A percentile compares a stretch with the other conserved stretches of the same genome.
phyloP scores from a whole-genome alignment of 2,888 invertebrate species.

The Achlya flavicornis region DNA sequence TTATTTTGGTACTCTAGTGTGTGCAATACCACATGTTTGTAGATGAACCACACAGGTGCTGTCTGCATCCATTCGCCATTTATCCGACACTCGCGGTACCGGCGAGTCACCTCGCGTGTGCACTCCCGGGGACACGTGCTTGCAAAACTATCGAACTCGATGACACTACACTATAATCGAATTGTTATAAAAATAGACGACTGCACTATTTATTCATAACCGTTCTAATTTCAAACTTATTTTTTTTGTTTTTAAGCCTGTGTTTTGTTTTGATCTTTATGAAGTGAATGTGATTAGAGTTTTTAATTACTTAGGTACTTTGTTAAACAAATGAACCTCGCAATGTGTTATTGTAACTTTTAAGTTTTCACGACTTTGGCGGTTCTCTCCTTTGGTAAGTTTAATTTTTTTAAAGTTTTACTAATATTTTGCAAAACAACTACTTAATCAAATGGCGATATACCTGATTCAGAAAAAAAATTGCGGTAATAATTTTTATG shows the following conservation, averaged over 20 bases:
- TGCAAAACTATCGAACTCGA: slow-evolving; percentile 40
- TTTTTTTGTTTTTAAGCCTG: not conserved
- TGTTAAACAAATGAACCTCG: slow-evolving; percentile 31
- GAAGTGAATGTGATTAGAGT: not conserved
- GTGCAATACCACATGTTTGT: slow-evolving; percentile 58
- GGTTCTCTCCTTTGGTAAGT: slow-evolving; percentile 59
- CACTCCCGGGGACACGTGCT: slow-evolving; percentile 43
- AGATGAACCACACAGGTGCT: slow-evolving; percentile 63
- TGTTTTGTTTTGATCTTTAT: not conserved
- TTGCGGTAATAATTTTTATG: too few relatives aligned
- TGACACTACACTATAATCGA: slow-evolving; percentile 8
- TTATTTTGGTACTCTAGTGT: slow-evolving; percentile 30
- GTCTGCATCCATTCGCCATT: slow-evolving; percentile 65
- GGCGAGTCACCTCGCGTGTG: slow-evolving; percentile 63
- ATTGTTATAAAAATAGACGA: slow-evolving; percentile 13
- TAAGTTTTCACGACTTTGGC: slow-evolving; percentile 55
- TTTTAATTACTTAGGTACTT: slow-evolving; percentile 18
- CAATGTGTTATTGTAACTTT: slow-evolving; percentile 56
- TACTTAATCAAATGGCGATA: too few relatives aligned
- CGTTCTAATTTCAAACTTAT: slow-evolving; percentile 12
- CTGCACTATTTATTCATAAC: slow-evolving; percentile 9
- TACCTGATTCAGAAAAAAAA: too few relatives aligned
- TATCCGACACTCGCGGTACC: slow-evolving; percentile 71
- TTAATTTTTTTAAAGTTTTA: slow-evolving; percentile 15
- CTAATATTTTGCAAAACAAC: slow-evolving; percentile 18